phyloP scores from a whole-genome alignment of 2,113 vertebrate genomes.

The Petroica traversi region DNA sequence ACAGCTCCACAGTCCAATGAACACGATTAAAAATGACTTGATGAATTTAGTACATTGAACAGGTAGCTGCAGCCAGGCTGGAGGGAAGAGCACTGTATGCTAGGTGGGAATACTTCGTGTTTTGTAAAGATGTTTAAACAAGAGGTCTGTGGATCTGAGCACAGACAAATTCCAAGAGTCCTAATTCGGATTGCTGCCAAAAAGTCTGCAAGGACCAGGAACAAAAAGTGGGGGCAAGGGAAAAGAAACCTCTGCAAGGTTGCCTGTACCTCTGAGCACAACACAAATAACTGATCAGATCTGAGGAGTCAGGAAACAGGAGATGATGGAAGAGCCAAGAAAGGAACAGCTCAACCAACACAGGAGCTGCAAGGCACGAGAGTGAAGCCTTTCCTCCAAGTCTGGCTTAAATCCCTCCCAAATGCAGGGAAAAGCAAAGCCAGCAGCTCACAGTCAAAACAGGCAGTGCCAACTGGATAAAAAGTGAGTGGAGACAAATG shows the following conservation, averaged over 20 bases:
- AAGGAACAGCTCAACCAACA: not conserved
- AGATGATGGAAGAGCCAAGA: not conserved
- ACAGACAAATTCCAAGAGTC: not conserved
- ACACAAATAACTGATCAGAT: not conserved
- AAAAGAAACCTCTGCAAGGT: not conserved
- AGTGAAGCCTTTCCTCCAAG: not conserved
- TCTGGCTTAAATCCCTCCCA: not conserved
- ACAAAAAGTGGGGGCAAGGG: not conserved
- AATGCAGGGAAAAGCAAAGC: not conserved
- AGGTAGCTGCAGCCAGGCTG: not conserved
- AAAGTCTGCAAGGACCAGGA: not conserved
- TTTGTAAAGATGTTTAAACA: not conserved
- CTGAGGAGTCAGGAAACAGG: fast-evolving
- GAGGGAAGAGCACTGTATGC: not conserved
- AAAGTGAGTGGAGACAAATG: not conserved
- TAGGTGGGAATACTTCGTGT: not conserved
- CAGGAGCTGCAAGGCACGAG: not conserved
- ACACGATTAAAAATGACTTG: not conserved
- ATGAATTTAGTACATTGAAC: not conserved
- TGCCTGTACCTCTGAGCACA: not conserved
- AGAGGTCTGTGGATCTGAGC: not conserved
- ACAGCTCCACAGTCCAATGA: not conserved
- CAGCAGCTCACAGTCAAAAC: not conserved
- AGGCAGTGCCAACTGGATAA: not conserved
- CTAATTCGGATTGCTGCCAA: not conserved